Percentiles rank a stretch among this genome's conserved stretches.
Evolutionary conservation across 1,140 invertebrate species (phyloP).

Genomic region (Conopomorpha cramerella): DNA sequence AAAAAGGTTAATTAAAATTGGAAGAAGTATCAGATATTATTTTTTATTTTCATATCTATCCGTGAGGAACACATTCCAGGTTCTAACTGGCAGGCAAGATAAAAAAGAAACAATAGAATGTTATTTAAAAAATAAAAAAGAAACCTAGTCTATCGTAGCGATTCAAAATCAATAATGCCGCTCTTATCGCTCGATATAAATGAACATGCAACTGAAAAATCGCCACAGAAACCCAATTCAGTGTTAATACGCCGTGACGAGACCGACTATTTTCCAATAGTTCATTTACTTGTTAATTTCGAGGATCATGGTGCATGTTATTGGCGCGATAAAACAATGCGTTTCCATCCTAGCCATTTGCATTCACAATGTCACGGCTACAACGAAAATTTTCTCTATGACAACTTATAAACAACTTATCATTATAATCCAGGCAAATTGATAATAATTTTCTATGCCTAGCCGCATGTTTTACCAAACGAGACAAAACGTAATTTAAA

Average conservation of each 20-base stretch:
- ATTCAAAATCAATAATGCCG: slow-evolving; percentile 16
- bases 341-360: too few species aligned
- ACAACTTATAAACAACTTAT: too few species aligned
- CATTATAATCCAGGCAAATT: too few species aligned
- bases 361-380: too few species aligned
- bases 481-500: slow-evolving; percentile 28
- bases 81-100: too few species aligned
- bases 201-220: slow-evolving; percentile 17
- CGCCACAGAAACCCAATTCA: slow-evolving; percentile 50
- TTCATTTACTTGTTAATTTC: slow-evolving; percentile 52
- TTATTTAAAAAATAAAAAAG: slow-evolving; percentile 3
- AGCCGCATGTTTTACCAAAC: too few species aligned
- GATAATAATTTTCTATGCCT: too few species aligned
- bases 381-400: too few species aligned
- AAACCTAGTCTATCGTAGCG: too few species aligned
- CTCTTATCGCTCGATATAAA: slow-evolving; percentile 22
- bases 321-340: slow-evolving; percentile 26
- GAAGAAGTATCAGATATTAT: too few species aligned
- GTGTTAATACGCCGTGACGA: slow-evolving; percentile 49
- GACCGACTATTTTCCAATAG: slow-evolving; percentile 39
- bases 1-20: neutral
- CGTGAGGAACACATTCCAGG: too few species aligned
- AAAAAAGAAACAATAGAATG: slow-evolving; percentile 7
- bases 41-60: too few species aligned
- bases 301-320: slow-evolving; percentile 50